Evolutionary conservation across 2,888 invertebrate species (phyloP), one percentile per base, ranked within the genome.

Genomic region (Pinctada fucata): DNA sequence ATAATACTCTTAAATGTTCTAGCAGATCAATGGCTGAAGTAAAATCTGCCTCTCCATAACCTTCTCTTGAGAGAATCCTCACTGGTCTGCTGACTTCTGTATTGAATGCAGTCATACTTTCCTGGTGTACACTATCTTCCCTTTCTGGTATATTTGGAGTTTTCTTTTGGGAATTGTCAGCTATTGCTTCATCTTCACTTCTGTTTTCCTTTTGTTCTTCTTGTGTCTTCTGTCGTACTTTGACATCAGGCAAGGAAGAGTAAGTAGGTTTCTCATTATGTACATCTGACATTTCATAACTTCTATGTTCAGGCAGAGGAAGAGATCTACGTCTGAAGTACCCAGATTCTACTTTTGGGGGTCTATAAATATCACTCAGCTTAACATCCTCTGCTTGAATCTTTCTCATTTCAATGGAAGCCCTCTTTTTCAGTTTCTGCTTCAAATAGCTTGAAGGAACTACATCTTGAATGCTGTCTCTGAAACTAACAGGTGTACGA

Each of bases 21-120:
- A 73, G 49, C 2, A 64, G 31, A 10, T 63, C 58, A 6, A 48
- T n/a, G 1, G 72, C 45, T 47, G 72, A 73, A n/a, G 58, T 73
- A 47, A 73, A 73, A 64, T 73, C 72, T 6, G 48, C 72, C 58
- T 73, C 72, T 63, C 72, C 72, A 73, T 73, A 73, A 1, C 72
- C 72, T 45, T 73, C 58, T 65, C 48, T 73, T 47, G 45, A 45
- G 6, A 73, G 63, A n/a, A 52, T 31, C 48, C 6, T n/a, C 49
- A 49, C n/a, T 13, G 72, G 64, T 48, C 72, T 63, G 50, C 52
- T 31, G 13, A 31, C 71, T 52, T 71, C 52, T 16, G 2, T 3
- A 71, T 10, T 31, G 16, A 52, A 16, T 50, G 6, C 58, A 52
- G 31, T 66, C 6, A n/a, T 5, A 5, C 5, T 10, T 66, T 66